phyloP scores from a whole-genome alignment of 2,797 vertebrate genomes.

The Glossophaga mutica region DNA sequence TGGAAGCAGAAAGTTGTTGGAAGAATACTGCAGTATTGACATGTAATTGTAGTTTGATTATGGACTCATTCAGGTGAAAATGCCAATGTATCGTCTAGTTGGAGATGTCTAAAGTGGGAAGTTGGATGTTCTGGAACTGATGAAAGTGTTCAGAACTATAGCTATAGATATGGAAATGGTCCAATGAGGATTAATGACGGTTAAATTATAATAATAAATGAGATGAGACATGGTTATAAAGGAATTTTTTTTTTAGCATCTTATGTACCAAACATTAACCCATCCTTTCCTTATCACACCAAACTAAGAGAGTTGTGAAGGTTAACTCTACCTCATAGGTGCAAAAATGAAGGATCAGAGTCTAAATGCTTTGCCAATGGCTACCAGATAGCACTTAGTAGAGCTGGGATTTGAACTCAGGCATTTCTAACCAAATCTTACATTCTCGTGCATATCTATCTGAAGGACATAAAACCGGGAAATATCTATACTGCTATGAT shows the following conservation, averaged over 20 bases:
- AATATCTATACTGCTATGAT: not conserved
- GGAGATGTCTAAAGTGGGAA: not conserved
- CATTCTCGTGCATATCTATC: not conserved
- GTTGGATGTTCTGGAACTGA: not conserved
- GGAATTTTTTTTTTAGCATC: not conserved
- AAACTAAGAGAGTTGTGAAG: not conserved
- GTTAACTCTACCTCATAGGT: not conserved
- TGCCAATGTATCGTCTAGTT: not conserved
- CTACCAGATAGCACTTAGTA: not conserved
- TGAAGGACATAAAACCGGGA: not conserved
- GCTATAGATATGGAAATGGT: not conserved
- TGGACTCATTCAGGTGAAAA: not conserved
- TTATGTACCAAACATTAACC: not conserved
- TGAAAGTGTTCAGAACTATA: not conserved
- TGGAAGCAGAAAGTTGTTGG: not conserved
- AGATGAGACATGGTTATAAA: not conserved
- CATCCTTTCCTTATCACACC: not conserved
- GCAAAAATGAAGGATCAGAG: conserved; percentile 26
- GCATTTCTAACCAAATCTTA: conserved; percentile 22
- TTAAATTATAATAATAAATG: not conserved
- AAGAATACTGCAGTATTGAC: not conserved
- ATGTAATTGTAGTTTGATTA: not conserved
- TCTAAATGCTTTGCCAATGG: not conserved
- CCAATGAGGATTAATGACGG: not conserved
- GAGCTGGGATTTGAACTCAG: not conserved